A percentile compares a stretch with the other conserved stretches of the same genome.
Conservation (phyloP, 1,140 invertebrate species). For the Psix sp. region DNA sequence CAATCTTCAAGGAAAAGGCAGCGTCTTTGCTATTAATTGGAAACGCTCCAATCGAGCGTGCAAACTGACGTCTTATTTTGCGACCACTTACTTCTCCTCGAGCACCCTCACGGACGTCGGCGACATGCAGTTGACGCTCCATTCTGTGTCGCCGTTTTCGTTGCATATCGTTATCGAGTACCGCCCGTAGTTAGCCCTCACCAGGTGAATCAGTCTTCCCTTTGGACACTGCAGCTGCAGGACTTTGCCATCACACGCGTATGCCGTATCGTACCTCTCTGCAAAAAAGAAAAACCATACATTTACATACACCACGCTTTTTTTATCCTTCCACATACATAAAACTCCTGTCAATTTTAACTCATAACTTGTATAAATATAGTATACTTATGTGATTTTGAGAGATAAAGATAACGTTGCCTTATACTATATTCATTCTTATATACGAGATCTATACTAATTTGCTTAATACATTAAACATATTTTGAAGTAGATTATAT, state of each 20-base stretch:
- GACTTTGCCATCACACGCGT: slow-evolving; percentile 94
- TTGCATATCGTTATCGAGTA: slow-evolving; percentile 98
- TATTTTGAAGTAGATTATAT: too few species aligned
- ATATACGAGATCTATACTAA: too few species aligned
- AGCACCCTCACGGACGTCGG: slow-evolving; percentile 87
- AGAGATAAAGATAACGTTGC: too few species aligned
- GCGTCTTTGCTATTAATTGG: slow-evolving; percentile 48
- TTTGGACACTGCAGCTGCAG: slow-evolving; percentile 91
- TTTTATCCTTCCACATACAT: too few species aligned
- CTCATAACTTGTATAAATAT: too few species aligned
- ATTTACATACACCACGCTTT: not conserved
- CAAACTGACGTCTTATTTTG: slow-evolving; percentile 51
- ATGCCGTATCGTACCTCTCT: slow-evolving; percentile 91
- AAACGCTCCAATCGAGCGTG: slow-evolving; percentile 47
- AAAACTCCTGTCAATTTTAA: too few species aligned
- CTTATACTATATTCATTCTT: too few species aligned
- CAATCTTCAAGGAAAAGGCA: slow-evolving; percentile 40
- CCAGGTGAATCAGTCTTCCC: slow-evolving; percentile 92
- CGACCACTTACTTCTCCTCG: slow-evolving; percentile 83
- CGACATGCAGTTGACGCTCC: slow-evolving; percentile 97
- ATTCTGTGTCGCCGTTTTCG: slow-evolving; percentile 95
- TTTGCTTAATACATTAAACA: too few species aligned
- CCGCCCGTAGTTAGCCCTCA: slow-evolving; percentile 95
- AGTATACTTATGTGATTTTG: too few species aligned
- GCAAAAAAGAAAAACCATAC: slow-evolving; percentile 65